Percentiles rank a stretch among this genome's conserved stretches.
Conservation (phyloP, 1,140 invertebrate genomes). For the Stegodyphus mimosarum region DNA sequence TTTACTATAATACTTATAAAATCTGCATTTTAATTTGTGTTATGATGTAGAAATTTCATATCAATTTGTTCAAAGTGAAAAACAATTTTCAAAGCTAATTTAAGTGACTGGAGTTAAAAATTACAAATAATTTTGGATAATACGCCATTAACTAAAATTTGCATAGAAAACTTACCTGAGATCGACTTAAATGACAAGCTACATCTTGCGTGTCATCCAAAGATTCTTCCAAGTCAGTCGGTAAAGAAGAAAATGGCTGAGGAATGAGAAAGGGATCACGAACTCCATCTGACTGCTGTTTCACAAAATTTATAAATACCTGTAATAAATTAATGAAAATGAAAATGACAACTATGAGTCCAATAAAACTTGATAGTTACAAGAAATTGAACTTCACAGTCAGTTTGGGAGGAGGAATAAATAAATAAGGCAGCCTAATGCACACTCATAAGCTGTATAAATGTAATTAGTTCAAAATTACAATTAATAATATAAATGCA, state of each 20-base stretch:
- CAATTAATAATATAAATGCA: no score
- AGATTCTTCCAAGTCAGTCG: conserved; percentile 29
- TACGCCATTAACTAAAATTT: no score
- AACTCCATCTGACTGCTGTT: conserved; percentile 67
- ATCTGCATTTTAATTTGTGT: neutral
- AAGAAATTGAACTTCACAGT: no score
- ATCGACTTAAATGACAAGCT: neutral
- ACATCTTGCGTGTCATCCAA: conserved; percentile 36
- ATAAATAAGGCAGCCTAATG: no score
- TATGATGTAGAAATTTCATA: neutral
- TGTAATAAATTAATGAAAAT: conserved; percentile 50
- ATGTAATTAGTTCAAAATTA: no score
- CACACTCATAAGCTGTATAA: no score
- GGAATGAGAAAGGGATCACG: conserved; percentile 29
- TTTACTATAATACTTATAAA: neutral
- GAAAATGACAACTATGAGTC: no score
- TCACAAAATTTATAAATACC: conserved; percentile 72
- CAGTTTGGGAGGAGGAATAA: no score
- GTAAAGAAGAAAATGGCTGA: conserved; percentile 22
- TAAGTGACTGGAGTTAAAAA: neutral
- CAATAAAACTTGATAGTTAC: no score
- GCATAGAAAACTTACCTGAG: conserved; percentile 18
- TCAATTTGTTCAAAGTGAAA: neutral
- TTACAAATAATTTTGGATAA: neutral
- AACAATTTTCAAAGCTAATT: no score